phyloP scores from a whole-genome alignment of 2,888 invertebrate genomes.

The Leptopilina myrica region DNA sequence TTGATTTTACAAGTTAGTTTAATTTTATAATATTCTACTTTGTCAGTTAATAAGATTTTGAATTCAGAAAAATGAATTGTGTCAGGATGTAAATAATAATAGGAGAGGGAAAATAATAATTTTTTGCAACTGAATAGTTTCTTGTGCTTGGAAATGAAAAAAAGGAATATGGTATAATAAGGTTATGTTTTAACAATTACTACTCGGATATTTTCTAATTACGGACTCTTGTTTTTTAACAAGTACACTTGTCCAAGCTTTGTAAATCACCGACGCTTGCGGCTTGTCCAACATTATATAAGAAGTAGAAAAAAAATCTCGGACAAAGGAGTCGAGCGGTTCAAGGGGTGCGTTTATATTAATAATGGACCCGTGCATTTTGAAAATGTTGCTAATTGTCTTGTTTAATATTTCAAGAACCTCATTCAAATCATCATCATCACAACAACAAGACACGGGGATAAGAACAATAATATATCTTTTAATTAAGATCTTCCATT shows the following conservation, averaged over 20 bases:
- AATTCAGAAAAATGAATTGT: no score
- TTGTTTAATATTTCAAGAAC: conserved; percentile 35
- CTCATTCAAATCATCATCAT: conserved; percentile 29
- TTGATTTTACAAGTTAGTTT: no score
- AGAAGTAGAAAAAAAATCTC: conserved; percentile 49
- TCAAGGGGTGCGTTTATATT: conserved; percentile 34
- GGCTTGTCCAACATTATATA: conserved; percentile 60
- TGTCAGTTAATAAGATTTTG: no score
- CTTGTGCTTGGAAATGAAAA: not conserved
- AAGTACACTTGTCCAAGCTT: conserved; percentile 58
- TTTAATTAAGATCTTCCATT: not conserved
- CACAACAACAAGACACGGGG: not conserved
- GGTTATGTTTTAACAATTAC: not conserved
- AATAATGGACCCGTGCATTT: conserved; percentile 35
- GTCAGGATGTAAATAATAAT: not conserved
- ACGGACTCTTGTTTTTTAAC: conserved; percentile 58
- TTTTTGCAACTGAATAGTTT: not conserved
- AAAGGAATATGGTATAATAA: not conserved
- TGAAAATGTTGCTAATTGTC: conserved; percentile 34
- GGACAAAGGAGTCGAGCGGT: conserved; percentile 29
- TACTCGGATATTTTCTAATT: conserved; percentile 65
- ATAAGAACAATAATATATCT: not conserved
- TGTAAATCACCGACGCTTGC: conserved; percentile 54
- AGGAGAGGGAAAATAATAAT: no score
- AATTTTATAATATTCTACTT: no score